These are phyloP conservation scores for Spizaetus ornatus DNA, from an alignment of 2,113 vertebrate genomes.

Conservation along the genomic window DNA sequence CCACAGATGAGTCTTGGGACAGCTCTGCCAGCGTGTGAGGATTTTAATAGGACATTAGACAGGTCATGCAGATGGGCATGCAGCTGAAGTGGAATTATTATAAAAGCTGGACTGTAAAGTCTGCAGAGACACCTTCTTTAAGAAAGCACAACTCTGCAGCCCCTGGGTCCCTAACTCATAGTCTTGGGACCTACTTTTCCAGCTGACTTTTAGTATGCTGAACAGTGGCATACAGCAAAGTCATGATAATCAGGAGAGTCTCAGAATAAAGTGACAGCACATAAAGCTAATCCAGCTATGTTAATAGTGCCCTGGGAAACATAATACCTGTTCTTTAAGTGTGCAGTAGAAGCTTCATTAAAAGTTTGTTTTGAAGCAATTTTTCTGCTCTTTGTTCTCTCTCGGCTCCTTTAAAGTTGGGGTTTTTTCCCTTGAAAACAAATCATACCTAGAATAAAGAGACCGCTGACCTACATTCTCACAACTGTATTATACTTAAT, in stretches of 20 bases:
- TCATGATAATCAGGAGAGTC: not conserved
- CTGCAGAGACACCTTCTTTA: not conserved
- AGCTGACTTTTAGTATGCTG: not conserved
- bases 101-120: not conserved
- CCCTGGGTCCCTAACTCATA: not conserved
- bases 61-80: not conserved
- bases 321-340: not conserved
- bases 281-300: not conserved
- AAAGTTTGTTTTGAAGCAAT: slow-evolving; percentile 19
- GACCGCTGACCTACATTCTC: slow-evolving; percentile 20
- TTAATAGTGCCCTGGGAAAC: not conserved
- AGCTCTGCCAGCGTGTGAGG: not conserved
- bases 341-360: slow-evolving; percentile 4
- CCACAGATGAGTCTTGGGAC: not conserved
- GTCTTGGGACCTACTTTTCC: not conserved
- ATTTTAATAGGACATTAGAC: not conserved
- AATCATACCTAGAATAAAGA: slow-evolving; percentile 17
- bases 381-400: slow-evolving; percentile 38
- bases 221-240: not conserved
- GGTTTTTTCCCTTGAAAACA: not conserved
- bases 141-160: not conserved
- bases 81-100: not conserved
- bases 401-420: slow-evolving; percentile 12
- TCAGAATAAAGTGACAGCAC: not conserved
- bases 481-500: not conserved